Percentiles rank a stretch among this genome's conserved stretches.
phyloP scores from a whole-genome alignment of 2,113 vertebrate genomes.

The Hiodon alosoides region DNA sequence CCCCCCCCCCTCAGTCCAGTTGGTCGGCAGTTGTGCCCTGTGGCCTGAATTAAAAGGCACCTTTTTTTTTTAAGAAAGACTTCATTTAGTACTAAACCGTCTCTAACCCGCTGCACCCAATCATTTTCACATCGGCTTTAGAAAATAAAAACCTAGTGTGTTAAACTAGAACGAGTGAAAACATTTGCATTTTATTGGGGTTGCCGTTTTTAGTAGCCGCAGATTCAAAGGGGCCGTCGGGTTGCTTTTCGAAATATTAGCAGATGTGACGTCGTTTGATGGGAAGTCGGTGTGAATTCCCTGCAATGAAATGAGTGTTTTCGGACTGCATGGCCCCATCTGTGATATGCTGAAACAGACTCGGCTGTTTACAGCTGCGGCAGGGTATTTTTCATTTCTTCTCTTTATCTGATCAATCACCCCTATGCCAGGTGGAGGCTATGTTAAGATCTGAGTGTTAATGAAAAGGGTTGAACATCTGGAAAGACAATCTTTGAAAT shows the following conservation, averaged over 20 bases:
- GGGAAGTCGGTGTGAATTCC: not conserved
- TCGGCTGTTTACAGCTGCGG: too few relatives aligned
- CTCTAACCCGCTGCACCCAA: constrained; percentile 38
- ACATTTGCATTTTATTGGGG: constrained; percentile 1
- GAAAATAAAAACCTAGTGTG: constrained; percentile 15
- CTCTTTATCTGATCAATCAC: too few relatives aligned
- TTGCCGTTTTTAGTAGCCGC: not conserved
- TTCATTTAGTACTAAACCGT: constrained; percentile 29
- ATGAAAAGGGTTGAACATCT: too few relatives aligned
- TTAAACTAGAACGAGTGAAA: constrained; percentile 22
- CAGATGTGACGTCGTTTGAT: not conserved
- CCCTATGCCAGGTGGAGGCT: too few relatives aligned
- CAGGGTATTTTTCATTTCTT: too few relatives aligned
- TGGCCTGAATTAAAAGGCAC: constrained; percentile 9
- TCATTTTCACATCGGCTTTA: constrained; percentile 25
- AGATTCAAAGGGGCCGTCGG: not conserved
- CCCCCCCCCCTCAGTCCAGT: constrained; percentile 28
- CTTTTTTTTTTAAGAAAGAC: constrained; percentile 17
- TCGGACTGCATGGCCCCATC: too few relatives aligned
- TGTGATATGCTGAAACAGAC: too few relatives aligned
- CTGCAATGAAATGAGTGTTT: not conserved
- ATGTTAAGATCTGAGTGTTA: too few relatives aligned
- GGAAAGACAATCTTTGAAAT: too few relatives aligned
- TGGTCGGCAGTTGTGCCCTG: constrained; percentile 27
- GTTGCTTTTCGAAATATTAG: constrained; percentile 6